Evolutionary conservation across 2,888 invertebrate species (phyloP).

Genomic region (Neelides folsomi): DNA sequence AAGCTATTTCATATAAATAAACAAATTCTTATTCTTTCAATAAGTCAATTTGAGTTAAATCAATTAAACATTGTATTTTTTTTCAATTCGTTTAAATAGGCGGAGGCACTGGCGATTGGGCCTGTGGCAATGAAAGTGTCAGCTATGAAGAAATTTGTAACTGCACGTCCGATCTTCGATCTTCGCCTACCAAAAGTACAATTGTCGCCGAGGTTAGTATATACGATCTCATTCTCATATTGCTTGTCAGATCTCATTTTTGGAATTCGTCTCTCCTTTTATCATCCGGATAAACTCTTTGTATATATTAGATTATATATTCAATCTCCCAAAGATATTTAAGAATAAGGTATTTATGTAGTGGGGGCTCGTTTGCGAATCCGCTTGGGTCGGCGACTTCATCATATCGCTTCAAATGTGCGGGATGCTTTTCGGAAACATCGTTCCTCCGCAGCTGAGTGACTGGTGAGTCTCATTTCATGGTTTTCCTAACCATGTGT

Average conservation of each 20-base stretch:
- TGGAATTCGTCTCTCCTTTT: too few species aligned
- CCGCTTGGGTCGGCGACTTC: conserved; percentile 24
- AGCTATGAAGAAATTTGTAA: conserved; percentile 20
- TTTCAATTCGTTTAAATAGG: conserved; percentile 10
- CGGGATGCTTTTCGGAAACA: conserved; percentile 29
- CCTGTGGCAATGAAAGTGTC: conserved; percentile 12
- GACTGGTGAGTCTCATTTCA: conserved; percentile 15
- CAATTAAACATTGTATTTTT: too few species aligned
- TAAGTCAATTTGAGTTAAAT: not conserved
- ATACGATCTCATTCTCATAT: not conserved
- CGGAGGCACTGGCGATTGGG: conserved; percentile 19
- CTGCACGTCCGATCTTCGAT: conserved; percentile 14
- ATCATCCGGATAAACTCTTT: too few species aligned
- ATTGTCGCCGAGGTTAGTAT: conserved; percentile 23
- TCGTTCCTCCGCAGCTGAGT: conserved; percentile 21
- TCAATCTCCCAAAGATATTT: not conserved
- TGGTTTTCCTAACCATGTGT: not conserved
- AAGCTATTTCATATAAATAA: not conserved
- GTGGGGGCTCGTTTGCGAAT: conserved; percentile 26
- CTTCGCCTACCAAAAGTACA: conserved; percentile 7
- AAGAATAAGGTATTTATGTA: conserved; percentile 1
- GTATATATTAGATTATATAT: too few species aligned
- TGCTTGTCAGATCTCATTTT: not conserved
- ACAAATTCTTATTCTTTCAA: not conserved
- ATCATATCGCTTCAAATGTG: conserved; percentile 26